Conservation (phyloP, 30 jellyfish, hydroid and myxozoan genomes). For the Turritopsis rubra region DNA sequence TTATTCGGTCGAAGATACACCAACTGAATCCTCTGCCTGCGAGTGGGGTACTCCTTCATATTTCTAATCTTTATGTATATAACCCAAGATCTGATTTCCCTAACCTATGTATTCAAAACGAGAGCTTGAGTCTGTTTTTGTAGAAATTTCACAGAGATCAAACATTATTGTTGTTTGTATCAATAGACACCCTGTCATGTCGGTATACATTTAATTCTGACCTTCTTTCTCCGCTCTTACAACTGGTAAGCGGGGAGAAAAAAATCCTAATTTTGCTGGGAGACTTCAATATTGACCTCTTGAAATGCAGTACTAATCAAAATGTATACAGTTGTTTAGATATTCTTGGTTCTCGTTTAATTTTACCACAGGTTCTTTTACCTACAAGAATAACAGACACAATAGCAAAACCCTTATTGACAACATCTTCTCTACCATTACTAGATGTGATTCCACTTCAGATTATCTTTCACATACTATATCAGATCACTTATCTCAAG, state of each 20-base stretch:
- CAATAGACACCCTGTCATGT: background rate
- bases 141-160: background rate
- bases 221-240: too few species aligned
- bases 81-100: background rate
- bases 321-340: background rate
- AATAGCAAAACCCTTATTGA: background rate
- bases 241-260: background rate
- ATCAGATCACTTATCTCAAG: background rate
- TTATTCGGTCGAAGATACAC: background rate
- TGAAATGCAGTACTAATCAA: background rate
- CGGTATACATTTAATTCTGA: too few species aligned
- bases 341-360: background rate
- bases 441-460: background rate
- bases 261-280: background rate
- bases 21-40: background rate
- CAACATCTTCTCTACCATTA: background rate
- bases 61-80: background rate
- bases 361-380: background rate
- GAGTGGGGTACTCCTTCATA: background rate
- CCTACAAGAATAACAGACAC: slow-evolving; percentile 9
- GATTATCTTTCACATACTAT: background rate
- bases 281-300: background rate
- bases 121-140: background rate
- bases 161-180: background rate
- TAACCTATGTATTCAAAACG: background rate